A percentile compares a stretch with the other conserved stretches of the same genome.
These are phyloP conservation scores for Leguminivora glycinivorella DNA, from an alignment of 1,140 invertebrate species.

Conservation along the genomic window DNA sequence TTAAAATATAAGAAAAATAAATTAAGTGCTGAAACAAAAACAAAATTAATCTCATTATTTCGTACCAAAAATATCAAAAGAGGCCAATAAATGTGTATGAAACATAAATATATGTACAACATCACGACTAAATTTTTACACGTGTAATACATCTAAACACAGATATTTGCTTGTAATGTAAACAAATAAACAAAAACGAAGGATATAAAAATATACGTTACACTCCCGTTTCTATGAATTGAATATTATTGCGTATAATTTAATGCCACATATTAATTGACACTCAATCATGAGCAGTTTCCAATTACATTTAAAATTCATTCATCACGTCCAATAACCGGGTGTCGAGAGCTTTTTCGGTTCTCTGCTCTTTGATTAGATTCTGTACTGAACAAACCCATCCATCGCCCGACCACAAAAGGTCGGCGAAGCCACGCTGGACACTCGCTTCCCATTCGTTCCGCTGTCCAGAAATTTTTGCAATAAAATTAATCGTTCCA, in stretches of 20 bases:
- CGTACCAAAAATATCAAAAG: no score
- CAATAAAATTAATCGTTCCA: slow-evolving; percentile 78
- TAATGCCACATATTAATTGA: neutral
- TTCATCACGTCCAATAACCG: slow-evolving; percentile 52
- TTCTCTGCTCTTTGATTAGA: slow-evolving; percentile 63
- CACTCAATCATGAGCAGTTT: slow-evolving; percentile 42
- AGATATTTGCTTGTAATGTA: no score
- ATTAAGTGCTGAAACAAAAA: no score
- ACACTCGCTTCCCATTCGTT: slow-evolving; percentile 71
- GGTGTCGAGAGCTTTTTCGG: slow-evolving; percentile 48
- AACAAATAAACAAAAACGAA: no score
- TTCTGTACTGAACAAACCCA: slow-evolving; percentile 57
- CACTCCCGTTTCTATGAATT: no score
- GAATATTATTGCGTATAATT: neutral
- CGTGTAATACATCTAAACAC: no score
- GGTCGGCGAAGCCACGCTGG: slow-evolving; percentile 52
- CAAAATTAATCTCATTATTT: no score
- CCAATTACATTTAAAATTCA: slow-evolving; percentile 61
- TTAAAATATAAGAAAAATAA: no score
- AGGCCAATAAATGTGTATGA: no score
- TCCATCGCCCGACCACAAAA: slow-evolving; percentile 67
- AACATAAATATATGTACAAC: no score
- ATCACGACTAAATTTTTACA: no score
- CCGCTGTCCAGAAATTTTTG: slow-evolving; percentile 76
- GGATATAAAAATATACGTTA: neutral